Percentiles rank a stretch among this genome's conserved stretches.
Conservation (phyloP, 2,113 vertebrate species). For the Urocitellus parryii region DNA sequence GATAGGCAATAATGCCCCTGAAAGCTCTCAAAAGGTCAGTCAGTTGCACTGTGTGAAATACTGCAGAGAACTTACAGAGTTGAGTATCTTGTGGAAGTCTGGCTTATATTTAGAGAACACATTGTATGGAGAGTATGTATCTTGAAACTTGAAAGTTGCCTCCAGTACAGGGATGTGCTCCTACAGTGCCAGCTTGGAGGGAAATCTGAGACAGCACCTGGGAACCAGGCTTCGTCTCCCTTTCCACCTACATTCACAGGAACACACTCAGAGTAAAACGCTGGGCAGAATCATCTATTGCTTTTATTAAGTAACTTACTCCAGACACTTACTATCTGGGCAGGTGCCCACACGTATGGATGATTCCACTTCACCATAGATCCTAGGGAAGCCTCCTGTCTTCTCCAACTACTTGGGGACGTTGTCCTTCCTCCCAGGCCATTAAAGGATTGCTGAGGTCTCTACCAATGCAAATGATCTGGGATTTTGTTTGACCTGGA, state of each 20-base stretch:
- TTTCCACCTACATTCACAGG: background rate
- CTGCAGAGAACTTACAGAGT: background rate
- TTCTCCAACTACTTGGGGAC: background rate
- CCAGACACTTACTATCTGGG: background rate
- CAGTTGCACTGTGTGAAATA: background rate
- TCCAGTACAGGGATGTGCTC: background rate
- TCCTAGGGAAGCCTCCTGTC: background rate
- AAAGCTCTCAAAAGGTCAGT: background rate
- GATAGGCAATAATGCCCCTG: background rate
- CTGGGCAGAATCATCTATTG: background rate
- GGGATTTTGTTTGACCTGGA: slow-evolving; percentile 13
- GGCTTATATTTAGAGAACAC: background rate
- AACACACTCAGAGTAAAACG: background rate
- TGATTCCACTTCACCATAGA: background rate
- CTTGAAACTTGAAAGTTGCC: background rate
- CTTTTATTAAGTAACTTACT: background rate
- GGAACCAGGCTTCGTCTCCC: background rate
- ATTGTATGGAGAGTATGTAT: no score
- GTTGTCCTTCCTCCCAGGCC: background rate
- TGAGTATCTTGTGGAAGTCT: background rate
- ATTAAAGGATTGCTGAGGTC: background rate
- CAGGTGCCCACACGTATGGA: background rate
- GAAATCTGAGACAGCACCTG: background rate
- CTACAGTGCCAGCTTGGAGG: background rate
- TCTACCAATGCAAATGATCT: background rate